Conservation (phyloP, 2,888 invertebrate genomes). For the Brenthis ino region DNA sequence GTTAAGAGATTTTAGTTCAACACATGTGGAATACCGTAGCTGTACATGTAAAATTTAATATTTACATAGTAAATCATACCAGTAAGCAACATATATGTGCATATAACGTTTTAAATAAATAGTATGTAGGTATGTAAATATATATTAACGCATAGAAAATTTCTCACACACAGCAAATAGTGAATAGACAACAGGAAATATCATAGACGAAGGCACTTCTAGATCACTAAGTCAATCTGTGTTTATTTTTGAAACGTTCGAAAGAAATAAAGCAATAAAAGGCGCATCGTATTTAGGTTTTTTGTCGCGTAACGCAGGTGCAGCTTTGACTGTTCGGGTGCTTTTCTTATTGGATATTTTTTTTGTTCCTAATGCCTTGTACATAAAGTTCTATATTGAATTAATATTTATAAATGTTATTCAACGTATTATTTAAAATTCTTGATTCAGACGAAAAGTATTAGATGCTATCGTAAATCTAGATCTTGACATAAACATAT, state of each 20-base stretch:
- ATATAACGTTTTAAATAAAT: no score
- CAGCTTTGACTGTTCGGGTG: slow-evolving; percentile 51
- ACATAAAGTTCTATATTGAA: slow-evolving; percentile 31
- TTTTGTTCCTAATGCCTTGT: slow-evolving; percentile 50
- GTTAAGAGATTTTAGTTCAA: slow-evolving; percentile 24
- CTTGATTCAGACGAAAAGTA: no score
- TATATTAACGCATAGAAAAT: background rate
- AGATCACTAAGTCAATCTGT: slow-evolving; percentile 27
- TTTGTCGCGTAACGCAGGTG: slow-evolving; percentile 75
- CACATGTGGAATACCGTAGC: slow-evolving; percentile 6
- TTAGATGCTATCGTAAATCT: no score
- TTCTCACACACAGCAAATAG: background rate
- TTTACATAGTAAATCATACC: no score
- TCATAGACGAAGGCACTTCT: slow-evolving; percentile 25
- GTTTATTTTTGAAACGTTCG: slow-evolving; percentile 38
- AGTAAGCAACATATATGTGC: no score
- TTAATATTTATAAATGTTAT: background rate
- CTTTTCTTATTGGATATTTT: slow-evolving; percentile 50
- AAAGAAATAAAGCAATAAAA: slow-evolving; percentile 46
- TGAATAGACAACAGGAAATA: background rate
- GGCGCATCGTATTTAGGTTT: slow-evolving; percentile 53
- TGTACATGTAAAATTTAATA: background rate
- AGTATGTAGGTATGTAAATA: no score
- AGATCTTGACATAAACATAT: no score
- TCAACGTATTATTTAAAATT: background rate